Conservation (phyloP, 2,113 vertebrate genomes). For the Ancistrus triradiatus region DNA sequence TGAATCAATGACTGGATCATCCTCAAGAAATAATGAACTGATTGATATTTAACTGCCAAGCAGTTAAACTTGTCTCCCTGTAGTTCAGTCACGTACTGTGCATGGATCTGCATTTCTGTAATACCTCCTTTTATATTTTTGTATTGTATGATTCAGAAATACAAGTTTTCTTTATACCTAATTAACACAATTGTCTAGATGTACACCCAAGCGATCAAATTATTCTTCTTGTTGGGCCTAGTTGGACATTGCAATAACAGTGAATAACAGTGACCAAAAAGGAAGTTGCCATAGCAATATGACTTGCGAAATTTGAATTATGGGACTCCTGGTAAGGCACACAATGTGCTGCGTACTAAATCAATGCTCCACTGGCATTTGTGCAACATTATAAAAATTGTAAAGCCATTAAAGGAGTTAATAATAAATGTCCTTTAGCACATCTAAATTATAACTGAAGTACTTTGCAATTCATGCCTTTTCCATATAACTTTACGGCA, state of each 20-base stretch:
- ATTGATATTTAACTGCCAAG: slow-evolving; percentile 7
- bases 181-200: slow-evolving; percentile 11
- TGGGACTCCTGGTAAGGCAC: slow-evolving; percentile 67
- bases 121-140: no score
- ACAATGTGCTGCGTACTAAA: slow-evolving; percentile 64
- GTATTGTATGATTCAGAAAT: no score
- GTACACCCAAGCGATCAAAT: no score
- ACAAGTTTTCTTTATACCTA: no score
- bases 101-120: slow-evolving; percentile 14
- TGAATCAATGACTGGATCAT: no score
- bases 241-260: no score
- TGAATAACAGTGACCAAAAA: no score
- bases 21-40: background rate
- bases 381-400: slow-evolving; percentile 42
- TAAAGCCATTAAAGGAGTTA: slow-evolving; percentile 52
- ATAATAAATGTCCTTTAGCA: slow-evolving; percentile 52
- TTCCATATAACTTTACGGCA: slow-evolving; percentile 67
- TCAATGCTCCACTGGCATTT: slow-evolving; percentile 53
- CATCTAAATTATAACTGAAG: slow-evolving; percentile 60
- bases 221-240: no score
- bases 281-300: slow-evolving; percentile 48
- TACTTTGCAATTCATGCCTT: slow-evolving; percentile 72
- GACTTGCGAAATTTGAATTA: slow-evolving; percentile 56
- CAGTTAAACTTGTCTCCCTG: slow-evolving; percentile 20
- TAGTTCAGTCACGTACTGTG: background rate